Conservation (phyloP, 2,888 invertebrate genomes). For the Clepsis dumicolana region DNA sequence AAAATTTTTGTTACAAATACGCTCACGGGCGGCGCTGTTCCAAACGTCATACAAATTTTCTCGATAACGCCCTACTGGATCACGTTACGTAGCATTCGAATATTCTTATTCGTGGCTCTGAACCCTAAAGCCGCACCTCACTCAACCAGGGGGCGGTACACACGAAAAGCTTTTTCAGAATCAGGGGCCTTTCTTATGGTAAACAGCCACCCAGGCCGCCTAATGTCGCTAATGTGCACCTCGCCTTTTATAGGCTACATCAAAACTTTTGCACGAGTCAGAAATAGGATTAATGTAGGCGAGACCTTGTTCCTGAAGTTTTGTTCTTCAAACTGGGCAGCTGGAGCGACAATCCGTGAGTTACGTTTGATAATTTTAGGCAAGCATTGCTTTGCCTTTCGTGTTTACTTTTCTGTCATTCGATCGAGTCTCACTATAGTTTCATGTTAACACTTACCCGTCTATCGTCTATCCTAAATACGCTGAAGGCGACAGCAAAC, state of each 20-base stretch:
- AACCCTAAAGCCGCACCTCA: background rate
- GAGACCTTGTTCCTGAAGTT: background rate
- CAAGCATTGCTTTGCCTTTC: background rate
- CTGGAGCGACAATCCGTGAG: background rate
- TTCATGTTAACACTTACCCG: no score
- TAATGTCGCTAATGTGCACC: conserved; percentile 25
- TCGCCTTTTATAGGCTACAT: conserved; percentile 14
- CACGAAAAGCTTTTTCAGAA: conserved; percentile 7
- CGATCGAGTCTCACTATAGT: no score
- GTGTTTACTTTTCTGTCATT: background rate
- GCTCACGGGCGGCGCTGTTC: no score
- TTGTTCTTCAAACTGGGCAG: background rate
- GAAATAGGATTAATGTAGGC: conserved; percentile 1
- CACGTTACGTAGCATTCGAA: no score
- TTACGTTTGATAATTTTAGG: background rate
- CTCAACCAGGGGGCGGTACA: background rate
- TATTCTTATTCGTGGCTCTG: background rate
- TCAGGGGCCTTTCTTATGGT: conserved; percentile 21
- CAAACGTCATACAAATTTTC: no score
- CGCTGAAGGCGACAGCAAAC: no score
- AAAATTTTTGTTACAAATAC: no score
- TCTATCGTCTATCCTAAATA: no score
- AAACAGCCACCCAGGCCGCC: conserved; percentile 13
- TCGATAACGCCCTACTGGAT: no score
- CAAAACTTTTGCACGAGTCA: conserved; percentile 6